Evolutionary conservation across 2,113 vertebrate genomes (phyloP).

Genomic region (Otolemur garnettii): DNA sequence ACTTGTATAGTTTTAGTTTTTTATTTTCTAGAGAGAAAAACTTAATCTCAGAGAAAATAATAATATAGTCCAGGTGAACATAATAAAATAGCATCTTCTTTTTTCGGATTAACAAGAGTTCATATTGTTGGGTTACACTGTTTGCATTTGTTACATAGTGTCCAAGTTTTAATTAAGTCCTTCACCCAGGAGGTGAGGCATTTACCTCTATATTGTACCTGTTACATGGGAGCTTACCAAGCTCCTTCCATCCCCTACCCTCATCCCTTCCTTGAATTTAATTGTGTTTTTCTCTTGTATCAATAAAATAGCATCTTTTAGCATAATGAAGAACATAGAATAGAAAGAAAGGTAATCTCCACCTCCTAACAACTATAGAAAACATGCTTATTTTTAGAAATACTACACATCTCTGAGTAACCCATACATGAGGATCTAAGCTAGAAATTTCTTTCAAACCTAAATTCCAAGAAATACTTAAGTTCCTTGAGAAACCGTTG

Average conservation of each 20-base stretch:
- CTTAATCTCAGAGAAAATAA: not conserved
- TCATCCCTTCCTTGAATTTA: too few species aligned
- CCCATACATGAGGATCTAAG: not conserved
- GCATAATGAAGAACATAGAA: not conserved
- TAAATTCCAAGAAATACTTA: not conserved
- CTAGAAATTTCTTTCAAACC: slow-evolving; percentile 13
- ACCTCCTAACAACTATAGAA: not conserved
- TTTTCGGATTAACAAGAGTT: too few species aligned
- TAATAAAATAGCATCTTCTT: not conserved
- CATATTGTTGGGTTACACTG: too few species aligned
- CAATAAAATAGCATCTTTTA: not conserved
- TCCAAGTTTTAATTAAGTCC: too few species aligned
- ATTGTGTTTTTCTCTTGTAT: too few species aligned
- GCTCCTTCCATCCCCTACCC: too few species aligned
- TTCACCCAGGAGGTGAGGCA: too few species aligned
- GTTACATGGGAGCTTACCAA: too few species aligned
- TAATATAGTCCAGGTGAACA: not conserved
- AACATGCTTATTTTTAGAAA: not conserved
- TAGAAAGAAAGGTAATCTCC: not conserved
- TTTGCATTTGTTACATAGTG: too few species aligned
- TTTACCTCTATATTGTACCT: too few species aligned
- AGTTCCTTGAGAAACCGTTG: not conserved
- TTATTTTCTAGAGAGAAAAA: slow-evolving; percentile 20
- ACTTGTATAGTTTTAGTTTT: not conserved
- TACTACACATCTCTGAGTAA: not conserved